Base-by-base conservation (phyloP, 2,888 invertebrate species). In the Amphipoea lucens region DNA sequence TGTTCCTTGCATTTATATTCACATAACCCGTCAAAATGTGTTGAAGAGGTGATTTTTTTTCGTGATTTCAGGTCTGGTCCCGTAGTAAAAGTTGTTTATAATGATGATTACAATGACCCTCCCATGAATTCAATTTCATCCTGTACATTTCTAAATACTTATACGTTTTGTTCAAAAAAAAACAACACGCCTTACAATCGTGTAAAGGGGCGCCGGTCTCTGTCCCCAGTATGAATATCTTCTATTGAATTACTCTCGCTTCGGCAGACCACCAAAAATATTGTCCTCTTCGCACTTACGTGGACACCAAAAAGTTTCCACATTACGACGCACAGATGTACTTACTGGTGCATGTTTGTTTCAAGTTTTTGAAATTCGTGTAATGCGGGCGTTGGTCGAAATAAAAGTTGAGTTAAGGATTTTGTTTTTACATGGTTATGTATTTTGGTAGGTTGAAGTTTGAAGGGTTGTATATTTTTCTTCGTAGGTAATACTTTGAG, bases 211-310 rank as follows among this genome's bases (percentile, higher is more conserved):
- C 92, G 93, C 92, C 93, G 90, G 90, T 91, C 92, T 89, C 91
- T 91, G 95, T 95, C 96, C 95, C 95, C 94, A 95, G 95, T 95
- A 95, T 96, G 96, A 96, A 96, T 96, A 96, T 96, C 96, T 96
- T 96, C 96, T 96, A 97, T 96, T 96, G 95, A 95, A 97, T 97
- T 97, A 97, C 93, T 95, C 93, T 94, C 96, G 95, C 95, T 95
- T 96, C 96, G 96, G 92, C 93, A 96, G 92, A 91, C 95, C 90
- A 92, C 94, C 95, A 95, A 96, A 96, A 97, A 96, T 97, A 97
- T 96, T 97, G 96, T 96, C 94, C 94, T 94, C 87, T 93, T 94
- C 94, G 93, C 94, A 94, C 95, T 95, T 94, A 92, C 91, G 90
- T 88, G 87, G 90, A 93, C 94, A 94, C 89, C 93, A 93, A 92